phyloP scores from a whole-genome alignment of 2,113 vertebrate genomes.

The Pomatostomus ruficeps region DNA sequence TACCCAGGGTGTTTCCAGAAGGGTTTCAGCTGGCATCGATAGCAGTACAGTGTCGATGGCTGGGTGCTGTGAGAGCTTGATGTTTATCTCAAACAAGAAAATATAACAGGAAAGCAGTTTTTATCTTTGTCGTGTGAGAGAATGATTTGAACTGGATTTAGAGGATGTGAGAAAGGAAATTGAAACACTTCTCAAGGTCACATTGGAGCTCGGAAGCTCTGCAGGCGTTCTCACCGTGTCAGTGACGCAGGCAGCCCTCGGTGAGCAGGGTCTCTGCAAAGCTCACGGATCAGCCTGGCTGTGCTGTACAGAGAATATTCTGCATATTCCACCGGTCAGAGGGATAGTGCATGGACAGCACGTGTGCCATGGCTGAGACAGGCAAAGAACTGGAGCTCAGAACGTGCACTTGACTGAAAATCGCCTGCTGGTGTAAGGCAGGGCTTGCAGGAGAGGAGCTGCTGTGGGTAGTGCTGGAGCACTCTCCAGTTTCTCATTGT shows the following conservation, averaged over 20 bases:
- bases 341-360: neutral
- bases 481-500: neutral
- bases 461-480: neutral
- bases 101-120: accelerated
- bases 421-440: neutral
- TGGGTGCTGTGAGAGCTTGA: neutral
- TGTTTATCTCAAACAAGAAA: neutral
- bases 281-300: neutral
- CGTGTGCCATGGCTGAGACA: accelerated
- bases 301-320: neutral
- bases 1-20: neutral
- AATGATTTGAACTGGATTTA: neutral
- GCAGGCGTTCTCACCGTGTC: neutral
- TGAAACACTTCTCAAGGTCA: neutral
- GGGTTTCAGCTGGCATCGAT: neutral
- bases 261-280: neutral
- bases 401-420: neutral
- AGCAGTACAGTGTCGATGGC: neutral
- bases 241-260: accelerated
- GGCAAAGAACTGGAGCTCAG: neutral
- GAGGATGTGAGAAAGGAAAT: neutral
- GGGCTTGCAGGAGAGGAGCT: neutral
- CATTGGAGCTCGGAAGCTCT: neutral
- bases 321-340: neutral
- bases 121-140: neutral